Evolutionary conservation across 1,140 invertebrate genomes (phyloP).

Genomic region (Rhyzopertha dominica): DNA sequence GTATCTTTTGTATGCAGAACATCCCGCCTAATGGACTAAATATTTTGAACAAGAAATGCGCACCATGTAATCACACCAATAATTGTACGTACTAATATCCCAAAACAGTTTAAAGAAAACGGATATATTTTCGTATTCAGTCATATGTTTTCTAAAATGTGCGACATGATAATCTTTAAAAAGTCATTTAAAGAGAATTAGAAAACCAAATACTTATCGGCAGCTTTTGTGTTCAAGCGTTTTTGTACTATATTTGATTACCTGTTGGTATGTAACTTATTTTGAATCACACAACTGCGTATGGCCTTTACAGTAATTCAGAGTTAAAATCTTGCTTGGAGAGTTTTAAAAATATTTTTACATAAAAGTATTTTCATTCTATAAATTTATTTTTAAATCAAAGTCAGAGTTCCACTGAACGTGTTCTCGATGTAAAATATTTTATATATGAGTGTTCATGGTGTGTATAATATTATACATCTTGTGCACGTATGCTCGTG

Average conservation of each 20-base stretch:
- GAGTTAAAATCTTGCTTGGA: slow-evolving; percentile 31
- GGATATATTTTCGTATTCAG: slow-evolving; percentile 39
- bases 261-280: background rate
- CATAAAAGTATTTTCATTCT: slow-evolving; percentile 32
- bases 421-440: slow-evolving; percentile 46
- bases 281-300: slow-evolving; percentile 19
- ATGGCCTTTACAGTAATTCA: slow-evolving; percentile 29
- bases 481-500: slow-evolving; percentile 8
- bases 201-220: slow-evolving; percentile 5
- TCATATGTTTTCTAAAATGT: slow-evolving; percentile 36
- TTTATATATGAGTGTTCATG: slow-evolving; percentile 35
- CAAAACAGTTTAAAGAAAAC: slow-evolving; percentile 23
- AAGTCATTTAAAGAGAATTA: too few species aligned
- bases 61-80: slow-evolving; percentile 33
- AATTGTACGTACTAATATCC: slow-evolving; percentile 2
- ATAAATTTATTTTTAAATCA: slow-evolving; percentile 29
- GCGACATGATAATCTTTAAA: slow-evolving; percentile 44
- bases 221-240: slow-evolving; percentile 16
- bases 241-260: too few species aligned
- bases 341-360: slow-evolving; percentile 39
- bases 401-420: slow-evolving; percentile 45
- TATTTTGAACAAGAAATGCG: slow-evolving; percentile 31
- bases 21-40: too few species aligned
- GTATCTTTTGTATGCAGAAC: too few species aligned
- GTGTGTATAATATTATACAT: slow-evolving; percentile 31